Conservation (phyloP, 2,113 vertebrate genomes). For the Oncorhynchus nerka region DNA sequence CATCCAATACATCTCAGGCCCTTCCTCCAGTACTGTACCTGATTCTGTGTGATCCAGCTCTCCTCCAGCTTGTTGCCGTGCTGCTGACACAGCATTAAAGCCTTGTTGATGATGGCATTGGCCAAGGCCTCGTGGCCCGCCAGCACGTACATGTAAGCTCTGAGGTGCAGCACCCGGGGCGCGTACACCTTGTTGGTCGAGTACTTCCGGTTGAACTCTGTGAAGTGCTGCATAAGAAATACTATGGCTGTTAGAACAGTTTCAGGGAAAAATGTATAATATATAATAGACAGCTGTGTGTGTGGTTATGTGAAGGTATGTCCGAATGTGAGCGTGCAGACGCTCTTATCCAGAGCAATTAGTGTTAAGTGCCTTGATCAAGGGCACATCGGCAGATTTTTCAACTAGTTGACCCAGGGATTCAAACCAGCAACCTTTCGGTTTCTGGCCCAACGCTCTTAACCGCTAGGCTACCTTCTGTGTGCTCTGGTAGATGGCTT, state of each 20-base stretch:
- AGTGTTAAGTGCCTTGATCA: too few species aligned
- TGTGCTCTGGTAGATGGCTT: background rate
- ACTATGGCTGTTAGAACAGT: background rate
- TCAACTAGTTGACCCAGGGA: too few species aligned
- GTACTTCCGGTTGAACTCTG: conserved; percentile 7
- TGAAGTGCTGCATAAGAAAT: background rate
- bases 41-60: conserved; percentile 12
- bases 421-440: too few species aligned
- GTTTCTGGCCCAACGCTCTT: too few species aligned
- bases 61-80: conserved; percentile 24
- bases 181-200: background rate
- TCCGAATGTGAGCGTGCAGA: background rate
- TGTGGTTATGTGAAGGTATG: background rate
- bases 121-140: background rate
- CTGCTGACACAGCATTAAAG: background rate
- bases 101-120: background rate
- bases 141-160: conserved; percentile 19
- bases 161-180: conserved; percentile 8
- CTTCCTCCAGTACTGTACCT: background rate
- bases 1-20: background rate
- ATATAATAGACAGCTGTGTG: background rate
- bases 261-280: too few species aligned
- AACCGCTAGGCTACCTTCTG: conserved; percentile 1
- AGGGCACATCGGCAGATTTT: too few species aligned
- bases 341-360: too few species aligned